Evolutionary conservation across 2,888 invertebrate genomes (phyloP), one percentile per base, ranked within the genome.

Genomic region (Saturnia pavonia): DNA sequence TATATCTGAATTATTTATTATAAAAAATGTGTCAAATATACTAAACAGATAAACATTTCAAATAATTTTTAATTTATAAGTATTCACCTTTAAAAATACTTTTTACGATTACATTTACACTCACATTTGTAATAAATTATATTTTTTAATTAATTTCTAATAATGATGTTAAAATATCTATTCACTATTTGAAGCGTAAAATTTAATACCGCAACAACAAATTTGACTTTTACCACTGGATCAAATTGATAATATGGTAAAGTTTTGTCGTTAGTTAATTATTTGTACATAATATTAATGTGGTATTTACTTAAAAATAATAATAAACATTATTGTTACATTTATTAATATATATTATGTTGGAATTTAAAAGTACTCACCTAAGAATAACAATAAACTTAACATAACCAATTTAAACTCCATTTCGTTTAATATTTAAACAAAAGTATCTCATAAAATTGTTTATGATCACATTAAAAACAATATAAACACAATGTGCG

Each of bases 381-480:
- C 84, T 67, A 80, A 74, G 19, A 74, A 54, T 67, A 75, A 42
- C 67, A 60, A 74, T 7, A 78, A 68, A 72, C 69, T 70, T 27
- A 68, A 57, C 54, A 76, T 54, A 65, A 77, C 34, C 66, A 75
- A 73, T 77, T 77, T 77, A 48, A 14, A 72, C 72, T 69, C 77
- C 80, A 83, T 82, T 40, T 60, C 16, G 14, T 60, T 40, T 40
- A 40, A 65, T 65, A 65, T 65, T 40, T 14, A 0, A 74, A 73
- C 77, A 67, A 71, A 16, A 27, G 22, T 63, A 45, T 48, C 63
- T 75, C 75, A 70, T 68, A 69, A 70, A 74, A 76, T 69, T 67
- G 72, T 76, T 72, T 72, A 76, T 70, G 76, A 76, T 80, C 81
- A 80, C 80, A 69, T 77, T 77, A 75, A 74, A 65, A 40, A 65